Conservation (phyloP, 2,113 vertebrate genomes). For the Nothocercus julius region DNA sequence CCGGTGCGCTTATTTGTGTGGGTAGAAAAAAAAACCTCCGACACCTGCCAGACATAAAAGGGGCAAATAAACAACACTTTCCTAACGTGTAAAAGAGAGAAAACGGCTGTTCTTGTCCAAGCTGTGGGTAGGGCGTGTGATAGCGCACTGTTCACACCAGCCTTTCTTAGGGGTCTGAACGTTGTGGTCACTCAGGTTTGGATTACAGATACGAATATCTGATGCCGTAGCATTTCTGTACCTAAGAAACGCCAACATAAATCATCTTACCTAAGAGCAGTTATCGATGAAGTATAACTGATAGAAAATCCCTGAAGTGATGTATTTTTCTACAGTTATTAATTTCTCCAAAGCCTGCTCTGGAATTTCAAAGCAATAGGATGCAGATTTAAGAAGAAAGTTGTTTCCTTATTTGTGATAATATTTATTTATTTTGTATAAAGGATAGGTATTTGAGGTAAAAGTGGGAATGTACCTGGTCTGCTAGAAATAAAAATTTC, state of each 20-base stretch:
- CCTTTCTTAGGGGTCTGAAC: background rate
- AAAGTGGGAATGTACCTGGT: background rate
- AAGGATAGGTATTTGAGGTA: background rate
- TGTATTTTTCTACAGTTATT: background rate
- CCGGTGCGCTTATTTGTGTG: background rate
- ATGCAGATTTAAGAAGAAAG: background rate
- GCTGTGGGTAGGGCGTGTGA: too few species aligned
- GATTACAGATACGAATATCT: conserved; percentile 39
- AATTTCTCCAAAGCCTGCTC: background rate
- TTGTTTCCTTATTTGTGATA: background rate
- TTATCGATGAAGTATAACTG: background rate
- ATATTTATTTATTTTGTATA: background rate
- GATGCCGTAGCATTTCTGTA: conserved; percentile 16
- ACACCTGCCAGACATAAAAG: background rate
- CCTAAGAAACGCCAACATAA: conserved; percentile 30
- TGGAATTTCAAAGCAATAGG: background rate
- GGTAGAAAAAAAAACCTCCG: background rate
- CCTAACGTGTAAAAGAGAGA: background rate
- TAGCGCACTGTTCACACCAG: background rate
- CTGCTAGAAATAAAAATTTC: background rate
- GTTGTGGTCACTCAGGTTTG: background rate
- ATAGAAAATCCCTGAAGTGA: background rate
- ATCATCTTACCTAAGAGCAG: background rate
- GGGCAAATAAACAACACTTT: background rate
- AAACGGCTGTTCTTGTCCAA: background rate